Evolutionary conservation across 2,888 invertebrate genomes (phyloP).

Genomic region (Oscheius onirici): DNA sequence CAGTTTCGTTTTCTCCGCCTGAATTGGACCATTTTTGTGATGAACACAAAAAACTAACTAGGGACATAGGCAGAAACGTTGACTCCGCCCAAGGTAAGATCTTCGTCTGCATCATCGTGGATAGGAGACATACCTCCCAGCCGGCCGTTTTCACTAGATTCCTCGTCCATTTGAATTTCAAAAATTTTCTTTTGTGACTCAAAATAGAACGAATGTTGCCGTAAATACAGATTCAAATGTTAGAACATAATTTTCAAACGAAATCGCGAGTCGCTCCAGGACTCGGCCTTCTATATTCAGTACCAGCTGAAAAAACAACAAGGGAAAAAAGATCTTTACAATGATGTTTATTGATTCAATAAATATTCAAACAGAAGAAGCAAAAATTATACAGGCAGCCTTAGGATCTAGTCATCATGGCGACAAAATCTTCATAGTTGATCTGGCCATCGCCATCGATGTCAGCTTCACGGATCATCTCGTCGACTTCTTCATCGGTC

Average conservation of each 20-base stretch:
- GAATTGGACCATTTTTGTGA: background rate
- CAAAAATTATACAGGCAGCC: background rate
- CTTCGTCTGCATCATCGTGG: background rate
- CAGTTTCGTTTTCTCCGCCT: background rate
- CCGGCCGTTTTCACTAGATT: background rate
- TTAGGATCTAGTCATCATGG: conserved; percentile 15
- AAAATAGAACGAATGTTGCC: too few species aligned
- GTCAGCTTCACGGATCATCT: conserved; percentile 97
- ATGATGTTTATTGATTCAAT: too few species aligned
- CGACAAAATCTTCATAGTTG: conserved; percentile 79
- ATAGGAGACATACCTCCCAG: background rate
- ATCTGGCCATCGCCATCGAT: conserved; percentile 99
- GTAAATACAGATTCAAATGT: too few species aligned
- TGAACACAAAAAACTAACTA: background rate
- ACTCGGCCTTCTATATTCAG: too few species aligned
- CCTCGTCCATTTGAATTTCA: background rate
- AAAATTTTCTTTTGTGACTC: background rate
- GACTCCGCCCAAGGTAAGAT: conserved; percentile 5
- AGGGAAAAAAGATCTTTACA: too few species aligned
- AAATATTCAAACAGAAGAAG: too few species aligned
- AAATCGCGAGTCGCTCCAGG: too few species aligned
- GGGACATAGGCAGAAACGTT: background rate
- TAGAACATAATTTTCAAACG: too few species aligned
- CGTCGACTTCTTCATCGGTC: conserved; percentile 98
- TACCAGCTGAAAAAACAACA: too few species aligned